A percentile compares a stretch with the other conserved stretches of the same genome.
Evolutionary conservation across 2,888 invertebrate species (phyloP).

Genomic region (Ctena decussata): DNA sequence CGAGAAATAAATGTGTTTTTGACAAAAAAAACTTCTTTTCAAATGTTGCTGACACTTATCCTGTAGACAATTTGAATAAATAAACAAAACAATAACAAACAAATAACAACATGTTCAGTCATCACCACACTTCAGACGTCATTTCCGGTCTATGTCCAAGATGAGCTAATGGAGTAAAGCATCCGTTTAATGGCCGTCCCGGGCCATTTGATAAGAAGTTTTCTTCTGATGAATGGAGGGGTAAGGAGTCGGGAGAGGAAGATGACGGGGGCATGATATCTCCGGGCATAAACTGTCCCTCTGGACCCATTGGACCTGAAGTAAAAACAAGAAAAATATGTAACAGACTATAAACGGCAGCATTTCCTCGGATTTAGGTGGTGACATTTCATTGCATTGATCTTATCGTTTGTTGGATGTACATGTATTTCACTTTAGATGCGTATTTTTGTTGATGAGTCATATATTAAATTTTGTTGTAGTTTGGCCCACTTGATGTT

Average conservation of each 20-base stretch:
- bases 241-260: conserved; percentile 70
- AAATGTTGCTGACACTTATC: too few relatives aligned
- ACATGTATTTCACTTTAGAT: too few relatives aligned
- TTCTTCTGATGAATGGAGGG: conserved; percentile 34
- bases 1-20: too few relatives aligned
- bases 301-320: conserved; percentile 67
- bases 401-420: too few relatives aligned
- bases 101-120: background rate
- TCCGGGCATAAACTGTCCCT: conserved; percentile 68
- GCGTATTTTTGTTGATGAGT: too few relatives aligned
- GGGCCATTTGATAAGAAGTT: background rate
- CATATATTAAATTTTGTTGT: too few relatives aligned
- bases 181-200: conserved; percentile 10
- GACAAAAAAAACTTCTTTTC: too few relatives aligned
- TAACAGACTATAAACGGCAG: too few relatives aligned
- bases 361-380: too few relatives aligned
- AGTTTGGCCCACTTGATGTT: too few relatives aligned
- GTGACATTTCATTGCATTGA: too few relatives aligned
- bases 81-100: background rate
- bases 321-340: background rate
- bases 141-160: conserved; percentile 28
- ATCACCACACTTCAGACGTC: conserved; percentile 24
- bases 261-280: conserved; percentile 71
- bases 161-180: conserved; percentile 11
- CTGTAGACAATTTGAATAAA: background rate